Percentiles rank a stretch among this genome's conserved stretches.
Conservation (phyloP, 2,888 invertebrate species). For the Pterobdella sp. region DNA sequence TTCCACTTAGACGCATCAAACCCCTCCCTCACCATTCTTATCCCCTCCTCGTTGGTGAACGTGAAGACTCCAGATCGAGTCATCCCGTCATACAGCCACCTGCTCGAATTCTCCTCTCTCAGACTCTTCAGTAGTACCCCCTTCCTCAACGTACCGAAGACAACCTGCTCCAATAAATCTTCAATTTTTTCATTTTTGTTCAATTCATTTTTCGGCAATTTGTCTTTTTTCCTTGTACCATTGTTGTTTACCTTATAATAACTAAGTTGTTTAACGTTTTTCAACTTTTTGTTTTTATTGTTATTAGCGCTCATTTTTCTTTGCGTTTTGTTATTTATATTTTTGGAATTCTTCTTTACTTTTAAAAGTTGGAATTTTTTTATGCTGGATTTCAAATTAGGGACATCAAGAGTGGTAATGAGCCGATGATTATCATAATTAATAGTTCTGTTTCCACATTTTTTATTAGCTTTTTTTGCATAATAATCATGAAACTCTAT, state of each 20-base stretch:
- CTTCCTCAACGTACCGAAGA: slow-evolving; percentile 35
- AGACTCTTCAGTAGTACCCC: slow-evolving; percentile 35
- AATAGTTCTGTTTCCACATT: neutral
- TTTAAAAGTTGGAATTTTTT: no score
- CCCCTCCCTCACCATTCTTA: slow-evolving; percentile 30
- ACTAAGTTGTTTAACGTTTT: no score
- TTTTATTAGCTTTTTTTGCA: neutral
- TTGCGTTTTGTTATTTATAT: no score
- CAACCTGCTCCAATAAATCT: neutral
- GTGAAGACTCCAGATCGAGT: slow-evolving; percentile 32
- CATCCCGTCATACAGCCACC: slow-evolving; percentile 33
- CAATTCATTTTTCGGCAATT: no score
- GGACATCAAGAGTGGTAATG: no score
- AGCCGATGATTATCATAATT: neutral
- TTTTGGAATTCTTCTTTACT: no score
- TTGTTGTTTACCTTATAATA: no score
- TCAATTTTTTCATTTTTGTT: no score
- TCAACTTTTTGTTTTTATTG: no score
- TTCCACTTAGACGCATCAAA: neutral
- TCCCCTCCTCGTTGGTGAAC: slow-evolving; percentile 37
- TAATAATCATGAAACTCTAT: neutral
- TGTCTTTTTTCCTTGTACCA: no score
- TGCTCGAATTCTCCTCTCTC: slow-evolving; percentile 32
- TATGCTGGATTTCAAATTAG: no score
- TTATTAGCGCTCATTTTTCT: no score